Conservation (phyloP, 2,797 vertebrate genomes). For the Chaenodraco wilsoni region DNA sequence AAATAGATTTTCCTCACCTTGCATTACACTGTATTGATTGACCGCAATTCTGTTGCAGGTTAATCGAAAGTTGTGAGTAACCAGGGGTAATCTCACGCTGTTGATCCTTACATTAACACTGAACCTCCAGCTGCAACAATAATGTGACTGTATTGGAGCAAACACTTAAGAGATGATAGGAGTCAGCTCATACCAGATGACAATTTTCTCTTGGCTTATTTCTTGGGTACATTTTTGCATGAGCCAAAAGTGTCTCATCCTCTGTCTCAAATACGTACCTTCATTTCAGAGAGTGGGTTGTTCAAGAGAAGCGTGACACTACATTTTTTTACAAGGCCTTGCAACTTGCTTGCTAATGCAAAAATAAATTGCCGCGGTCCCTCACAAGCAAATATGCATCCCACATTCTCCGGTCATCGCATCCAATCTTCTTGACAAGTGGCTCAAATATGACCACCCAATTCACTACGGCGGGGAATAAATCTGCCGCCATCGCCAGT, state of each 20-base stretch:
- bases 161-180: conserved; percentile 17
- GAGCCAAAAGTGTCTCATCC: conserved; percentile 46
- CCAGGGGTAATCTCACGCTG: conserved; percentile 25
- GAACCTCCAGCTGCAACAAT: conserved; percentile 1
- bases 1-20: conserved; percentile 66
- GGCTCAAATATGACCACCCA: conserved; percentile 58
- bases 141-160: conserved; percentile 12
- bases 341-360: conserved; percentile 47
- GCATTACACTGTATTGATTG: conserved; percentile 47
- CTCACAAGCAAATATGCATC: conserved; percentile 37
- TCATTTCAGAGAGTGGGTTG: conserved; percentile 47
- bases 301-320: conserved; percentile 38
- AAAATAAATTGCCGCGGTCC: conserved; percentile 39
- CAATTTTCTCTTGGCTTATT: conserved; percentile 23
- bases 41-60: conserved; percentile 38
- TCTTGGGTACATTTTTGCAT: conserved; percentile 39
- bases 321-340: conserved; percentile 65
- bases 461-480: conserved; percentile 44
- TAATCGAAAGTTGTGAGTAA: conserved; percentile 52
- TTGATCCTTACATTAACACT: conserved; percentile 25
- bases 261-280: conserved; percentile 38
- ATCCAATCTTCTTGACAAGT: conserved; percentile 61
- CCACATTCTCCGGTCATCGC: conserved; percentile 53
- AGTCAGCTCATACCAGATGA: conserved; percentile 28
- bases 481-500: conserved; percentile 49